Evolutionary conservation across 2,797 vertebrate species (phyloP).

Genomic region (Odontamblyopus rebecca): DNA sequence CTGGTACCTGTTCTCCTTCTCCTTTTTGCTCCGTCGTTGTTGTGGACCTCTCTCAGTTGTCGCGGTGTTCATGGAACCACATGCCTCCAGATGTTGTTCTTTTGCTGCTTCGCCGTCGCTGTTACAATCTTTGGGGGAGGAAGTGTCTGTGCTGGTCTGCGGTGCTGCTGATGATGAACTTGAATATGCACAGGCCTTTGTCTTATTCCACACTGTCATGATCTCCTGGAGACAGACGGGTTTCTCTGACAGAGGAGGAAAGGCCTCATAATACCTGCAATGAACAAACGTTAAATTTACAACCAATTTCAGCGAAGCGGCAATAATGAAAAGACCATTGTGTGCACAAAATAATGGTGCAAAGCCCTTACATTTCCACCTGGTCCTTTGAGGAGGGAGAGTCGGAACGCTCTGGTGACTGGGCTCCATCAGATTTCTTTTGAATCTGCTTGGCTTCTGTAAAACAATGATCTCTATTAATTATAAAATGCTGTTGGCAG

Average conservation of each 20-base stretch:
- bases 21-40: constrained; percentile 83
- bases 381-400: constrained; percentile 97
- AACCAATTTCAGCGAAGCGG: background rate
- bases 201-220: constrained; percentile 99
- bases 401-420: constrained; percentile 90
- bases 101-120: constrained; percentile 89
- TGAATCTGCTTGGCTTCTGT: constrained; percentile 92
- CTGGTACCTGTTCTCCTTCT: constrained; percentile 88
- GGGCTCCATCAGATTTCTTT: constrained; percentile 91
- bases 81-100: constrained; percentile 76
- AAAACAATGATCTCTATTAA: constrained; percentile 21
- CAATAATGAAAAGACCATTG: background rate
- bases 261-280: constrained; percentile 98
- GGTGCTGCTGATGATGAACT: constrained; percentile 95
- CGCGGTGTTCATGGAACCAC: constrained; percentile 57
- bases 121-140: constrained; percentile 96
- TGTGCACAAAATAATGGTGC: background rate
- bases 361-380: constrained; percentile 93
- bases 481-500: background rate
- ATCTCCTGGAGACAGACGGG: constrained; percentile 99
- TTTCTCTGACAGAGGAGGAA: constrained; percentile 97
- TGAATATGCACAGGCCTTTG: constrained; percentile 90
- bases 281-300: constrained; percentile 30
- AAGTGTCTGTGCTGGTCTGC: constrained; percentile 95
- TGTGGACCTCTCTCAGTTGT: constrained; percentile 78